Evolutionary conservation across 2,113 vertebrate genomes (phyloP).

Genomic region (Onychostruthus taczanowskii): DNA sequence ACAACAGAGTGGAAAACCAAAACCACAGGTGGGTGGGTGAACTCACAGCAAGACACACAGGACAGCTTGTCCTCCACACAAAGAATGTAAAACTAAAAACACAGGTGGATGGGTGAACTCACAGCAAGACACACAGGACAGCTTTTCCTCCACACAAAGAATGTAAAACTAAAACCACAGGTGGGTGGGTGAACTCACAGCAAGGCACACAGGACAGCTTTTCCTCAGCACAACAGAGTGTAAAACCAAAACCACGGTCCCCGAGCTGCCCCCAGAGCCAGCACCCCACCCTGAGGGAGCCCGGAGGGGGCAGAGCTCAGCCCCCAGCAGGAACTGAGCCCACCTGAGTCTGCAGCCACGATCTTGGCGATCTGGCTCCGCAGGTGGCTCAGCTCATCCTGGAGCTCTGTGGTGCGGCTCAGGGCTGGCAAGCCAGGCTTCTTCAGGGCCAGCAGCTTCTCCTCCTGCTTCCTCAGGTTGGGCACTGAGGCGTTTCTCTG

Average conservation of each 20-base stretch:
- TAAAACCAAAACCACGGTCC: not conserved
- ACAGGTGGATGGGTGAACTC: too few relatives aligned
- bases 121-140: too few relatives aligned
- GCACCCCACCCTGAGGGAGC: rapidly evolving
- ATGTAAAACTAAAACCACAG: not conserved
- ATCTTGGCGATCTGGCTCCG: constrained; percentile 96
- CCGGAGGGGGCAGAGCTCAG: not conserved
- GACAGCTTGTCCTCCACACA: not conserved
- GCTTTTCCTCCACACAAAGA: too few relatives aligned
- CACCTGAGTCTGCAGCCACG: constrained; percentile 86
- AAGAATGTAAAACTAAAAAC: not conserved
- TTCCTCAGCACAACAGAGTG: not conserved
- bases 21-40: not conserved
- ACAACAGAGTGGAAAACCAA: not conserved
- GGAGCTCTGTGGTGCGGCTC: constrained; percentile 90
- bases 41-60: not conserved
- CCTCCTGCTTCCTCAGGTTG: constrained; percentile 92
- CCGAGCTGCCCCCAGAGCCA: not conserved
- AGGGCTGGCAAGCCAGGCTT: constrained; percentile 91
- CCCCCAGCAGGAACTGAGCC: not conserved
- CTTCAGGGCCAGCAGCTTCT: constrained; percentile 88
- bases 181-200: not conserved
- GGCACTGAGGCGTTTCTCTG: constrained; percentile 97
- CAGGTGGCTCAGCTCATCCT: constrained; percentile 92
- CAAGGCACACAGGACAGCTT: rapidly evolving